A percentile compares a stretch with the other conserved stretches of the same genome.
These are phyloP conservation scores for Pygoscelis antarcticus DNA, from an alignment of 2,113 vertebrate genomes.

Conservation along the genomic window DNA sequence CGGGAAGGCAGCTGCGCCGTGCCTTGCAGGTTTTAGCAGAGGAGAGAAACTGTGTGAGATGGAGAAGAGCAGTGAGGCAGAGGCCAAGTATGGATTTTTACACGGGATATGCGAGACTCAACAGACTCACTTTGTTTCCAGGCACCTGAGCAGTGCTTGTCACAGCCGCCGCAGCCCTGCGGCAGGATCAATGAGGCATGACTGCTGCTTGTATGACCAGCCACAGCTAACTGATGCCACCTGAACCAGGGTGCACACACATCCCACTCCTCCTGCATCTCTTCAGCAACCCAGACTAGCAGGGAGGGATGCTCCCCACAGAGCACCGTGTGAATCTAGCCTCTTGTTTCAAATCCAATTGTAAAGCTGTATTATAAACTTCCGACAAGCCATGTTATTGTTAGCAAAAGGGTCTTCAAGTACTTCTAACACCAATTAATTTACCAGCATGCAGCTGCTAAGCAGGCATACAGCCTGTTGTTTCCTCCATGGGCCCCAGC, in stretches of 20 bases:
- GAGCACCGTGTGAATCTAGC: not conserved
- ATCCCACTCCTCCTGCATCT: not conserved
- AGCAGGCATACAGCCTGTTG: not conserved
- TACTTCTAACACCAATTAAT: not conserved
- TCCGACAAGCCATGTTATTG: not conserved
- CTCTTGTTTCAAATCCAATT: not conserved
- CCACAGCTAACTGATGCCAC: not conserved
- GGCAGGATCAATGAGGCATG: not conserved
- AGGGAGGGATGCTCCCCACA: not conserved
- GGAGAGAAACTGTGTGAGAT: accelerated
- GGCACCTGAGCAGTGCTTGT: not conserved
- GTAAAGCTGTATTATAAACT: not conserved
- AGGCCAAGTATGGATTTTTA: not conserved
- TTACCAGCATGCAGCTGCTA: not conserved
- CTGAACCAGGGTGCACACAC: not conserved
- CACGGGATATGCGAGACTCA: accelerated
- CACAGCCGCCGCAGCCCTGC: not conserved
- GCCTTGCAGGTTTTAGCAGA: not conserved
- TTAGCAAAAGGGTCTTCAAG: not conserved
- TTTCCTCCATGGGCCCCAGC: not conserved
- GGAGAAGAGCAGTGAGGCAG: not conserved
- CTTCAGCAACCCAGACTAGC: not conserved
- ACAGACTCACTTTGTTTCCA: accelerated
- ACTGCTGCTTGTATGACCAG: not conserved
- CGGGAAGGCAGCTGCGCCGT: not conserved